These are phyloP conservation scores for Drosophila merina DNA, from an alignment of 2,888 invertebrate species.

Conservation along the genomic window DNA sequence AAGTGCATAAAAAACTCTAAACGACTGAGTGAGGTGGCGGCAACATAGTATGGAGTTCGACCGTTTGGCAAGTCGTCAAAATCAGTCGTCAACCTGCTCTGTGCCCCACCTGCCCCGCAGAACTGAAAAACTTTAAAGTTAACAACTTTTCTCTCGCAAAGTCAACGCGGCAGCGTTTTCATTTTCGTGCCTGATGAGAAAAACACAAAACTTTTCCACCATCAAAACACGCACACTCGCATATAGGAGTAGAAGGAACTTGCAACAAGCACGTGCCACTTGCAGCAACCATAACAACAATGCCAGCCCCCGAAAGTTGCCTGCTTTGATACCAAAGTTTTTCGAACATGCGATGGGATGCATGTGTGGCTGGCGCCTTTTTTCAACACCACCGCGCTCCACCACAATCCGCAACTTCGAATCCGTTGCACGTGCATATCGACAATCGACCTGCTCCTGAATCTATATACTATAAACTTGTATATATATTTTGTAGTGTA, in stretches of 20 bases:
- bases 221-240: constrained; percentile 32
- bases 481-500: neutral
- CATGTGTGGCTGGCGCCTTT: constrained; percentile 54
- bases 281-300: constrained; percentile 50
- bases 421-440: constrained; percentile 71
- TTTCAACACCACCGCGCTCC: constrained; percentile 52
- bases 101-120: too few species aligned
- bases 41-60: constrained; percentile 35
- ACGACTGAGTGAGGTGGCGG: neutral
- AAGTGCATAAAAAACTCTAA: constrained; percentile 33
- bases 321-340: constrained; percentile 67
- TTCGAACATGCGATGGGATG: constrained; percentile 63
- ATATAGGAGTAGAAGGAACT: constrained; percentile 35
- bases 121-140: constrained; percentile 46
- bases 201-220: constrained; percentile 62
- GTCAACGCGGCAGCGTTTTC: constrained; percentile 58
- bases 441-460: constrained; percentile 37
- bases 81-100: constrained; percentile 39
- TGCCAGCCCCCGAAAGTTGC: constrained; percentile 27
- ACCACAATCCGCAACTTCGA: constrained; percentile 55
- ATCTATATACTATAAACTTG: constrained; percentile 1
- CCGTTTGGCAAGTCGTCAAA: constrained; percentile 53
- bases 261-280: constrained; percentile 75
- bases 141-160: constrained; percentile 56
- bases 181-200: constrained; percentile 60